Evolutionary conservation across 1,140 invertebrate genomes (phyloP), one percentile per base, ranked within the genome.

Genomic region (Aphidius ervi): DNA sequence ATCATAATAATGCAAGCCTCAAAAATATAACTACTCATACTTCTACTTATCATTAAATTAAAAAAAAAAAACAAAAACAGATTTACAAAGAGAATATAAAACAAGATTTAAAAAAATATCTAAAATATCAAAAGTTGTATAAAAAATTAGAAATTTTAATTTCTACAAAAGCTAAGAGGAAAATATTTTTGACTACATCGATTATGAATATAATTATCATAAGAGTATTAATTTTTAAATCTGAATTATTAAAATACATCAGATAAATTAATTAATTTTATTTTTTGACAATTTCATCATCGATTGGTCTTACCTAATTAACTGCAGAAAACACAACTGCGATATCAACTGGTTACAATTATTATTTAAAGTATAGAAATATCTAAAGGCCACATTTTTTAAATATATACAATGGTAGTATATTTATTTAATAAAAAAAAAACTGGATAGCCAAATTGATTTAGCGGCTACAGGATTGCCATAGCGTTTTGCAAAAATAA

Each of bases 251-350:
- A 31, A 31, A 4, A 31, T 31, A 3, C 4, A 31, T 31, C 23
- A 31, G 4, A 31, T 31, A 31, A 3, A 31, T 3, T 3, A 31
- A 31, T 31, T 31, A 31, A 31, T 31, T 31, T 31, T 45, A 42
- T 31, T 23, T 40, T 31, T 16, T 8, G 23, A 46, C 8, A 31
- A 39, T 6, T n/a, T 48, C n/a, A 23, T 47, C 23, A 40, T 37
- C 46, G 41, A 48, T 50, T n/a, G 46, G 10, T 56, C 61, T 62
- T 62, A 62, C 61, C 61, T 62, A 62, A 62, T 9, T 45, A 23
- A 52, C 50, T 54, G 52, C 31, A 48, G 41, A 37, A 53, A 43
- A 62, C 45, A 46, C 42, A 55, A 58, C 61, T 16, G 16, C 16
- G 16, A 16, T 16, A 16, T 16, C 16, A 16, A 16, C 16, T 16